These are phyloP conservation scores for Panulirus ornatus DNA, from an alignment of 1,140 invertebrate species.

Conservation along the genomic window DNA sequence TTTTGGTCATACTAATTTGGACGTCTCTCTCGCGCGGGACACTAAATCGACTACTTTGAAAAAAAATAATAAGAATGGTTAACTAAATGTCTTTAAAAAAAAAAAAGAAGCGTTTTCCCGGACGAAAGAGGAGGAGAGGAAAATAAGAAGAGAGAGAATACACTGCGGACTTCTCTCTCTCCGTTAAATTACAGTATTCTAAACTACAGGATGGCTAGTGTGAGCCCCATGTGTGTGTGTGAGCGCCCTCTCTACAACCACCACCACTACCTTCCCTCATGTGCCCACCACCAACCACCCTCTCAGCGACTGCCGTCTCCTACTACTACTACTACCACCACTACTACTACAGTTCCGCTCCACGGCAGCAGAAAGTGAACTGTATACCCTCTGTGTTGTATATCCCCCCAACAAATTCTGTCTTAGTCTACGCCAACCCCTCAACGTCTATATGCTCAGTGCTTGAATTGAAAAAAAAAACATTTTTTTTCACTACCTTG, in stretches of 20 bases:
- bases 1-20: no score
- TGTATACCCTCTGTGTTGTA: not conserved
- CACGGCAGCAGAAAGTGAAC: not conserved
- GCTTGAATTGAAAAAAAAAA: constrained; percentile 11
- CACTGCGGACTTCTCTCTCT: no score
- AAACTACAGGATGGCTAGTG: not conserved
- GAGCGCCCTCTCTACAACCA: not conserved
- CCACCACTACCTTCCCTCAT: not conserved
- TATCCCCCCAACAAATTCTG: not conserved
- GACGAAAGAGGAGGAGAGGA: no score
- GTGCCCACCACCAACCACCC: no score
- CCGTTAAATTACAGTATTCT: not conserved
- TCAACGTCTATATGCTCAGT: no score
- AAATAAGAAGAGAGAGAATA: no score
- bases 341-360: not conserved
- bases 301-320: not conserved
- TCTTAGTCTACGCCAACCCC: not conserved
- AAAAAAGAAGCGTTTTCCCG: no score
- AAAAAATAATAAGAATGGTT: no score
- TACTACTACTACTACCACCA: not conserved
- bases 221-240: not conserved
- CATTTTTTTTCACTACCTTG: no score
- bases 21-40: no score
- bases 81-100: no score
- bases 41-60: no score